Base-by-base conservation (phyloP, 2,888 invertebrate species). In the Graphium colonna region DNA sequence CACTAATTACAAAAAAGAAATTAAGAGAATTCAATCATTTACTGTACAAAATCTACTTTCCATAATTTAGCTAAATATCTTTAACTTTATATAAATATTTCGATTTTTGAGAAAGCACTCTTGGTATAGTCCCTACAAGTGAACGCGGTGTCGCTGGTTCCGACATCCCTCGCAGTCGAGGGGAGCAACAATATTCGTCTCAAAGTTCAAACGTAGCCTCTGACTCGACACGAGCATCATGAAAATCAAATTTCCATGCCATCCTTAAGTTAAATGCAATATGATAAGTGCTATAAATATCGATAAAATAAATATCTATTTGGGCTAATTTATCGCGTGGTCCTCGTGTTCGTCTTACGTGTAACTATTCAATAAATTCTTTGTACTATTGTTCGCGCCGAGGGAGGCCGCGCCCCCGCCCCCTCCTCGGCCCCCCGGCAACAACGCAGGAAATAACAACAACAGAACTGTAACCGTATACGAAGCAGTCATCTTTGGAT, bases 261-360 rank as follows among this genome's bases (percentile, higher is more conserved):
- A 62, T 69, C 72, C 75, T 76, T 73, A 60, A 69, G 70, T 77
- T 83, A 85, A 86, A 86, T 84, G 86, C 85, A 82, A 73, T 69
- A 73, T 65, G 71, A 77, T 70, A 76, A 73, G 75, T 73, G 75
- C 73, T 80, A 79, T 71, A 75, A 77, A 80, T 79, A 80, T 77
- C 77, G 77, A 75, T 76, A 81, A 80, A 81, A 86, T 83, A 85
- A 80, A 82, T 82, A 83, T 84, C 74, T 77, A 82, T 76, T 75
- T 76, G 79, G 75, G 77, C 82, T 79, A 77, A 73, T 73, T 71
- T 67, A 73, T 76, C 73, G 79, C 77, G 75, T 84, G 88, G 88
- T 88, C 88, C 87, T 75, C 86, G 73, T 73, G 79, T 79, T 78
- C 77, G 77, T 75, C 81, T 84, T 82, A 82, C 75, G 75, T 69